phyloP scores from a whole-genome alignment of 1,140 invertebrate genomes.

The Drosophila sproati region DNA sequence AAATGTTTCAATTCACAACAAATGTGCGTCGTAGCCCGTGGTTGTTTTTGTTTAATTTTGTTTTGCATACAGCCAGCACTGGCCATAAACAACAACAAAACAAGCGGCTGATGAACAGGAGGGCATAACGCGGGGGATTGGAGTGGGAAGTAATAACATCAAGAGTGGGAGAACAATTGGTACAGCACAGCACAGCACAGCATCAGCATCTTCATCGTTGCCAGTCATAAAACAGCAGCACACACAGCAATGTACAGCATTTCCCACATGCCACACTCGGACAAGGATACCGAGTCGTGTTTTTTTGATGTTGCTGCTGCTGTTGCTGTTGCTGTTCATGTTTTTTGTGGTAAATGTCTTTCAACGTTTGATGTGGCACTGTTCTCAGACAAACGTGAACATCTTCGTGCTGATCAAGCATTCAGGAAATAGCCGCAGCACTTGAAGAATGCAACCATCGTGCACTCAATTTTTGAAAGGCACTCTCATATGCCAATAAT shows the following conservation, averaged over 20 bases:
- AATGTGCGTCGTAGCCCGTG: slow-evolving; percentile 53
- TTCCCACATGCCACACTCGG: slow-evolving; percentile 43
- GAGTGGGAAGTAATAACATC: neutral
- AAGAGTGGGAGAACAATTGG: slow-evolving; percentile 33
- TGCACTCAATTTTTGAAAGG: slow-evolving; percentile 12
- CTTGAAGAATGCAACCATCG: slow-evolving; percentile 27
- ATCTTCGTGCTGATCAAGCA: slow-evolving; percentile 25
- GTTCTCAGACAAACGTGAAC: slow-evolving; percentile 7
- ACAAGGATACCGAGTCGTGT: slow-evolving; percentile 36
- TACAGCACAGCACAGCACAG: slow-evolving; percentile 27
- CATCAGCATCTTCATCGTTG: slow-evolving; percentile 41
- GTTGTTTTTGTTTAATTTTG: slow-evolving; percentile 80
- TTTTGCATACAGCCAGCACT: slow-evolving; percentile 52
- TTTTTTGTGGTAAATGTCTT: slow-evolving; percentile 39
- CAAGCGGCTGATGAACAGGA: slow-evolving; percentile 35
- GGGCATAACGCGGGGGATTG: slow-evolving; percentile 30
- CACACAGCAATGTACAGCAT: slow-evolving; percentile 34
- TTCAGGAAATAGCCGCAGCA: slow-evolving; percentile 31
- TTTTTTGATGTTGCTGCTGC: slow-evolving; percentile 16
- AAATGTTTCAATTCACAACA: slow-evolving; percentile 69
- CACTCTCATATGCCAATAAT: neutral
- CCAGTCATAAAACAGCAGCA: slow-evolving; percentile 34
- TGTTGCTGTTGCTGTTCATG: slow-evolving; percentile 1
- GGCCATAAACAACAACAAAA: slow-evolving; percentile 48
- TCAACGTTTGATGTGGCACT: slow-evolving; percentile 42